Evolutionary conservation across 2,113 vertebrate species (phyloP).

Genomic region (Brachypodius melanocephalos): DNA sequence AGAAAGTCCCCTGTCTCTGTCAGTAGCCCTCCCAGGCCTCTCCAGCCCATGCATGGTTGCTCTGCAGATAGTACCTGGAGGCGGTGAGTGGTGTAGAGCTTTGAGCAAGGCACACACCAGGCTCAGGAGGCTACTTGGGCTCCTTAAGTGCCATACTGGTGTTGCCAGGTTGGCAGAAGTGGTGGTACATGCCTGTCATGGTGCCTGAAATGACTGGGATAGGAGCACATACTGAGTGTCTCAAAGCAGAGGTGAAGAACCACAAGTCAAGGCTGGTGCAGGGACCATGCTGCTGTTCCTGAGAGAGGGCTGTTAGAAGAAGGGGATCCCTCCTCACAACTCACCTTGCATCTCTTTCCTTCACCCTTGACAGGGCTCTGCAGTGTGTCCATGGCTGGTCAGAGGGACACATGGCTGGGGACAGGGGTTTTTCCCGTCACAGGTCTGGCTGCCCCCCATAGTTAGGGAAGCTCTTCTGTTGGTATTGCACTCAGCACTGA

Average conservation of each 20-base stretch:
- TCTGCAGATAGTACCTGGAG: not conserved
- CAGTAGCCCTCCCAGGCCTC: not conserved
- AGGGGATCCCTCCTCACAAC: not conserved
- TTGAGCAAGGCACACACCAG: not conserved
- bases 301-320: not conserved
- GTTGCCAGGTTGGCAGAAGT: not conserved
- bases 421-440: not conserved
- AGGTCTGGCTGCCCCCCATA: not conserved
- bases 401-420: not conserved
- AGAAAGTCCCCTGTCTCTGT: not conserved
- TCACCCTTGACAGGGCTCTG: not conserved
- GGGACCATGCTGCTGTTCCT: not conserved
- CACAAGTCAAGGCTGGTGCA: not conserved
- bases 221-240: not conserved
- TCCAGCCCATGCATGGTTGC: accelerated
- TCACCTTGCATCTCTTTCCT: not conserved
- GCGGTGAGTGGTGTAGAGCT: not conserved
- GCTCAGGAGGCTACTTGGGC: not conserved
- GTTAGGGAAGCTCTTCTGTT: not conserved
- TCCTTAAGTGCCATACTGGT: not conserved
- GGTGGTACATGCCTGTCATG: accelerated
- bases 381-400: accelerated
- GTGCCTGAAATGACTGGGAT: accelerated
- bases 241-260: not conserved
- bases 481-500: not conserved